phyloP scores from a whole-genome alignment of 23 tunicate species.

The Aplidium turbinatum region DNA sequence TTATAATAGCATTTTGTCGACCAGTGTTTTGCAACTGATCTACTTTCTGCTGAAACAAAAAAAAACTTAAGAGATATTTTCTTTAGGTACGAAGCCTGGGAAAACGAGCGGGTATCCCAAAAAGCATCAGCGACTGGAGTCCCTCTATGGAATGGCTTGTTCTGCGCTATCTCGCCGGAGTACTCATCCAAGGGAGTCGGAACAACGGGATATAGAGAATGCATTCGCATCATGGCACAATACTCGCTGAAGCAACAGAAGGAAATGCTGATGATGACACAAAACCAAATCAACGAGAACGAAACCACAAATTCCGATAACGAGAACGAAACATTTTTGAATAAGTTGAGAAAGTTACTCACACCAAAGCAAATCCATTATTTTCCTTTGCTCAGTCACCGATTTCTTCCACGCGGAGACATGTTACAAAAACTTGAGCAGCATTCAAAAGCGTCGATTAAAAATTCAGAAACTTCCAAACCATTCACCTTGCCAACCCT shows the following conservation, averaged over 20 bases:
- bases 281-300: neutral
- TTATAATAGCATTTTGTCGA: too few relatives aligned
- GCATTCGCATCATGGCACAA: slow-evolving; percentile 44
- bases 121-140: slow-evolving; percentile 13
- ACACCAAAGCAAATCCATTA: slow-evolving; percentile 16
- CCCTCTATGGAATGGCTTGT: slow-evolving; percentile 46
- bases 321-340: neutral
- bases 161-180: slow-evolving; percentile 60
- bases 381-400: slow-evolving; percentile 20
- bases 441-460: neutral
- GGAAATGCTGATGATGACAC: neutral
- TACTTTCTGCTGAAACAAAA: too few relatives aligned
- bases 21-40: too few relatives aligned
- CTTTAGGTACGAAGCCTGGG: slow-evolving; percentile 65
- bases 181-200: slow-evolving; percentile 41
- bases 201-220: slow-evolving; percentile 29
- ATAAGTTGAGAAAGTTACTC: neutral
- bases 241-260: slow-evolving; percentile 40
- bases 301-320: neutral
- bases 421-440: neutral
- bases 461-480: neutral
- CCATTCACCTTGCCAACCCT: neutral
- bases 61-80: too few relatives aligned
- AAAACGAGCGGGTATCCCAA: slow-evolving; percentile 30
- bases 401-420: slow-evolving; percentile 8